A percentile compares a stretch with the other conserved stretches of the same genome.
These are phyloP conservation scores for Imbricaverruca yamaguchii DNA, from an alignment of 2,888 invertebrate species.

Conservation along the genomic window DNA sequence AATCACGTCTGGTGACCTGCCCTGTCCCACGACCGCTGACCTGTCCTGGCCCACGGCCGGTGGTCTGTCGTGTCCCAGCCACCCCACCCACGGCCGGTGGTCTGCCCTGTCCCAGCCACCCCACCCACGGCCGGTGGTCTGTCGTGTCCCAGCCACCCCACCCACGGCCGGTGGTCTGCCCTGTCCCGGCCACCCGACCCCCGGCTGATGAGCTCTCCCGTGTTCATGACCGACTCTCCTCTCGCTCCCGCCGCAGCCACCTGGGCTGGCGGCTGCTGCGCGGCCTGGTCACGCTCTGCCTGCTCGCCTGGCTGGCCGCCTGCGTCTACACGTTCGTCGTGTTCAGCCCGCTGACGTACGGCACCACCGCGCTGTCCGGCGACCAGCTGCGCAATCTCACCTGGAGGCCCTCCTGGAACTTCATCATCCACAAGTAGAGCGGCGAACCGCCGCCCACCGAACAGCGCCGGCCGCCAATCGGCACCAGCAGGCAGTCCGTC, in stretches of 20 bases:
- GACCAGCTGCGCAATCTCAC: slow-evolving; percentile 65
- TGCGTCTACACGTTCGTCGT: slow-evolving; percentile 63
- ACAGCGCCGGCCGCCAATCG: too few species aligned
- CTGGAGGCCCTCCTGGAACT: slow-evolving; percentile 93
- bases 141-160: slow-evolving; percentile 33
- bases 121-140: slow-evolving; percentile 41
- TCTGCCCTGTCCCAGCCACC: slow-evolving; percentile 34
- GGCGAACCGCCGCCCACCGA: too few species aligned
- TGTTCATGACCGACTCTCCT: too few species aligned
- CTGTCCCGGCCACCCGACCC: slow-evolving; percentile 44
- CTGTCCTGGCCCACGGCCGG: too few species aligned
- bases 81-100: not conserved
- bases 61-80: not conserved
- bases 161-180: not conserved
- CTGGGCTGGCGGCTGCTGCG: slow-evolving; percentile 14
- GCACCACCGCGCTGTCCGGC: slow-evolving; percentile 61
- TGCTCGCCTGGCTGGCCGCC: slow-evolving; percentile 54
- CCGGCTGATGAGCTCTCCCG: too few species aligned
- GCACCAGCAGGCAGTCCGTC: too few species aligned
- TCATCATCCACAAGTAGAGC: slow-evolving; percentile 60
- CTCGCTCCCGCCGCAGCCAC: not conserved
- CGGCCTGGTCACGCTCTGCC: slow-evolving; percentile 38
- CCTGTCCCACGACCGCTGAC: too few species aligned
- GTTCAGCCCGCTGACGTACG: slow-evolving; percentile 75
- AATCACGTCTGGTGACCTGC: too few species aligned